phyloP scores from a whole-genome alignment of 1,140 invertebrate species.

The Diabrotica undecimpunctata region DNA sequence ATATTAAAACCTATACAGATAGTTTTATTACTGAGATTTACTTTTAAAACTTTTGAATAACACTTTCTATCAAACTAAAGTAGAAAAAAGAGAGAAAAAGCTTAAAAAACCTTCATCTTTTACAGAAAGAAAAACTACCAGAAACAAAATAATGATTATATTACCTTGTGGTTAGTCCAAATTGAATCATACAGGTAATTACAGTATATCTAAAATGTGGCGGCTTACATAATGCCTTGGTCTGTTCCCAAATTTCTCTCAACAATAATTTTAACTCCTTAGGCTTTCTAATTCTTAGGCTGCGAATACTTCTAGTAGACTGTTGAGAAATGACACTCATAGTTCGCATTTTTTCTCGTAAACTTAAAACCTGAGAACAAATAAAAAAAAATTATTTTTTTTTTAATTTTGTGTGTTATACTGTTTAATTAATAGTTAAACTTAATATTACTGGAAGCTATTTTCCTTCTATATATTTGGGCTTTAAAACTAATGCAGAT shows the following conservation, averaged over 20 bases:
- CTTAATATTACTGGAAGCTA: no score
- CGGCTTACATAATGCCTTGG: slow-evolving; percentile 62
- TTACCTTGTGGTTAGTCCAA: slow-evolving; percentile 68
- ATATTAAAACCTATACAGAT: no score
- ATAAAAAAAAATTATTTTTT: background rate
- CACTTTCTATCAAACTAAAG: no score
- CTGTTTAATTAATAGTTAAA: no score
- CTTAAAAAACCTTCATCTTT: no score
- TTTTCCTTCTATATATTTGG: no score
- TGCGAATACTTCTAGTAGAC: slow-evolving; percentile 55
- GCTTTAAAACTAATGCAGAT: no score
- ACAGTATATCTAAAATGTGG: slow-evolving; percentile 67
- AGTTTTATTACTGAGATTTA: no score
- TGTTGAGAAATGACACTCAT: slow-evolving; percentile 58
- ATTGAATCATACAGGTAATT: slow-evolving; percentile 70
- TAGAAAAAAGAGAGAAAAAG: no score
- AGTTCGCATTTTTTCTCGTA: slow-evolving; percentile 63
- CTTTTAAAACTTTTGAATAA: no score
- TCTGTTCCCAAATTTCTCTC: slow-evolving; percentile 63
- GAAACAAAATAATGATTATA: background rate
- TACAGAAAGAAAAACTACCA: background rate
- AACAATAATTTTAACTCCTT: slow-evolving; percentile 64
- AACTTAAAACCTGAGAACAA: slow-evolving; percentile 56
- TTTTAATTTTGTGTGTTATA: background rate
- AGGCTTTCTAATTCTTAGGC: slow-evolving; percentile 59